Base-by-base conservation (phyloP, 2,113 vertebrate genomes). In the Laticauda laticaudata region DNA sequence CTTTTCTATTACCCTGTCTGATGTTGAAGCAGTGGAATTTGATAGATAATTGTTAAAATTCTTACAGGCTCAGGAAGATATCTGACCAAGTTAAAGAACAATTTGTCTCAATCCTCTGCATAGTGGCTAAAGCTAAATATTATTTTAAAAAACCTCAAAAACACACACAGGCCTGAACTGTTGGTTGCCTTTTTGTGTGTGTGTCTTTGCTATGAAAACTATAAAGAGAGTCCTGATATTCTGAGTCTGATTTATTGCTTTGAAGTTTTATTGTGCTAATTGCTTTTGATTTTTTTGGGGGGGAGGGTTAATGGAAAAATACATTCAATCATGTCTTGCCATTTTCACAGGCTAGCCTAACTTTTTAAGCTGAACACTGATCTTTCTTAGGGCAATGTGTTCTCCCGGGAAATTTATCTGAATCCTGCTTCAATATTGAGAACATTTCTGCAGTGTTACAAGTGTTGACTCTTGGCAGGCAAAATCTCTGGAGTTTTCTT, bases 361-460 rank as follows among this genome's bases (percentile, higher is more conserved):
- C 15, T 57, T 34, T 87, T 87, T 64, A 53, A 59, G 9, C 59
- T 21, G 15, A 51, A 59, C 55, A 12, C 21, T 48, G 15, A 18
- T 39, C 15, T n/a, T 75, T 48, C 48, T 39, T 75, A 34, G 51
- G 45, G 48, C 90, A 48, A 48, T 0, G 86, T 21, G 86, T 56
- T 54, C 15, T 3, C 20, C 26, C 20, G 43, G 81, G 48, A 43
- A n/a, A n/a, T 15, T 51, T 87, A n/a, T 45, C 29, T 12, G 61
- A 57, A 91, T 55, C 51, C 26, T 55, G 34, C 1, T 53, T 34
- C 14, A 86, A 55, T 69, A 53, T 23, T 51, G 45, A 93, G 92
- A 92, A 93, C 89, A 54, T 86, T 93, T 69, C 93, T 54, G 51
- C 1, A 91, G 24, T 0, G 48, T 86, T 93, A 75, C 91, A 23